A percentile compares a stretch with the other conserved stretches of the same genome.
These are phyloP conservation scores for Nixonia krombeini DNA, from an alignment of 1,140 invertebrate genomes.

Conservation along the genomic window DNA sequence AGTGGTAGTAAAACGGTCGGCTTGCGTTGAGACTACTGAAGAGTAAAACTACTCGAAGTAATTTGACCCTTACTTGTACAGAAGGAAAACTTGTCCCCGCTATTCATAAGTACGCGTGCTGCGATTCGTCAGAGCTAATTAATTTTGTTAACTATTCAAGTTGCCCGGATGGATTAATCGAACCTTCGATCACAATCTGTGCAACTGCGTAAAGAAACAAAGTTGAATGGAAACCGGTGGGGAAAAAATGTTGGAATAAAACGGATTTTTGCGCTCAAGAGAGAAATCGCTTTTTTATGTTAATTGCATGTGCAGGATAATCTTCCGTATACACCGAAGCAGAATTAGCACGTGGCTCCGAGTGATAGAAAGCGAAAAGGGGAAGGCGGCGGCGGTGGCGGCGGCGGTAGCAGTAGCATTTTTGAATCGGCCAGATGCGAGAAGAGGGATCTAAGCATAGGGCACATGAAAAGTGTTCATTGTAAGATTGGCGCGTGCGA, in stretches of 20 bases:
- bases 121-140: no score
- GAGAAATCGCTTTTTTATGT: conserved; percentile 40
- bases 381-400: conserved; percentile 34
- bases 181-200: no score
- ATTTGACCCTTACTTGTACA: conserved; percentile 58
- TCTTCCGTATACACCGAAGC: conserved; percentile 30
- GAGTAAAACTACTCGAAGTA: conserved; percentile 71
- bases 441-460: conserved; percentile 46
- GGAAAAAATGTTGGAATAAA: conserved; percentile 1
- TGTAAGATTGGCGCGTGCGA: conserved; percentile 72
- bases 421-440: conserved; percentile 70
- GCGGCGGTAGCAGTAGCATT: conserved; percentile 31
- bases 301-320: conserved; percentile 24
- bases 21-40: conserved; percentile 63
- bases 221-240: conserved; percentile 1
- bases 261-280: background rate
- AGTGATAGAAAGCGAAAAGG: conserved; percentile 34
- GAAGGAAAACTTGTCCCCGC: conserved; percentile 35
- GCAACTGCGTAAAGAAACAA: no score
- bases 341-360: conserved; percentile 40
- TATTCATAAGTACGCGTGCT: no score
- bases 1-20: conserved; percentile 33
- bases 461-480: conserved; percentile 67
- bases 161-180: no score
- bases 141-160: no score